These are phyloP conservation scores for Cantharis rustica DNA, from an alignment of 2,888 invertebrate genomes.

Conservation along the genomic window DNA sequence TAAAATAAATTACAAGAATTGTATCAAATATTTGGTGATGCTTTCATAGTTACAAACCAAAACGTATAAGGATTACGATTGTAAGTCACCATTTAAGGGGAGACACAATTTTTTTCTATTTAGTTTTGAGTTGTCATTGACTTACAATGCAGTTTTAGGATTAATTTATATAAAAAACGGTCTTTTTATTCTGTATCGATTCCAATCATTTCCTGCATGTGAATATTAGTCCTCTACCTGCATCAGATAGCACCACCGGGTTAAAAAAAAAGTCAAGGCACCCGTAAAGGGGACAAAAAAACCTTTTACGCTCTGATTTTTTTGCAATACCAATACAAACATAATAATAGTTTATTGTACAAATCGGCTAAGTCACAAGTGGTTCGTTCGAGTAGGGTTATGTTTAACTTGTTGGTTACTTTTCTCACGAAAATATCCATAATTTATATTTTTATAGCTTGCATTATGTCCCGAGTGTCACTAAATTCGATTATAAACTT, in stretches of 20 bases:
- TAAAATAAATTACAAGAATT: slow-evolving; percentile 24
- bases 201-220: background rate
- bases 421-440: slow-evolving; percentile 43
- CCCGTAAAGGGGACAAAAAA: slow-evolving; percentile 34
- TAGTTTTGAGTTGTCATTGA: slow-evolving; percentile 51
- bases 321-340: slow-evolving; percentile 48
- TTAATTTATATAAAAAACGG: slow-evolving; percentile 40
- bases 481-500: background rate
- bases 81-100: slow-evolving; percentile 44
- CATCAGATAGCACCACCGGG: background rate
- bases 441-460: slow-evolving; percentile 15
- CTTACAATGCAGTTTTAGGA: slow-evolving; percentile 50
- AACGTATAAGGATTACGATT: slow-evolving; percentile 53
- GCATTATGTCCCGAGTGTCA: slow-evolving; percentile 2
- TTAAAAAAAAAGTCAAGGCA: slow-evolving; percentile 33
- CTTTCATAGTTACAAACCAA: slow-evolving; percentile 49
- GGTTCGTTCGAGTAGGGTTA: slow-evolving; percentile 46
- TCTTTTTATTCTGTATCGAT: slow-evolving; percentile 18
- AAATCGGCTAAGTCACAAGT: slow-evolving; percentile 54
- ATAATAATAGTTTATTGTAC: slow-evolving; percentile 51
- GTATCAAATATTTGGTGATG: slow-evolving; percentile 36
- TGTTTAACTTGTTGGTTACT: slow-evolving; percentile 43
- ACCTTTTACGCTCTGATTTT: slow-evolving; percentile 43
- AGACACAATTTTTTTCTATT: slow-evolving; percentile 47
- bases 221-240: slow-evolving; percentile 15